Percentiles rank a stretch among this genome's conserved stretches.
phyloP scores from a whole-genome alignment of 2,797 vertebrate genomes.

The Poecilia wingei region DNA sequence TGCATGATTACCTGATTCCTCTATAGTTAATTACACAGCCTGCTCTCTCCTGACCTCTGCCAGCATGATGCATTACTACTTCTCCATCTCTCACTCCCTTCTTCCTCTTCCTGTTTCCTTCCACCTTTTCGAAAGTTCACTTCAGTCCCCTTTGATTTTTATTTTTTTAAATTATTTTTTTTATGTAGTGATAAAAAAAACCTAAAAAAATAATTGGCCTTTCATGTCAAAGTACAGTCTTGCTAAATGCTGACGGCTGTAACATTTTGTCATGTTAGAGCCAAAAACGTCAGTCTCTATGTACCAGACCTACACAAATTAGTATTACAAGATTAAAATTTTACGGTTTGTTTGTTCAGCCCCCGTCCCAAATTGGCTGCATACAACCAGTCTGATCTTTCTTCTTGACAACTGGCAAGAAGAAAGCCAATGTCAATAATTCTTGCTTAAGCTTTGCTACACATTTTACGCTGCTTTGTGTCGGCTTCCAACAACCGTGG shows the following conservation, averaged over 20 bases:
- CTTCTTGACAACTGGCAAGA: too few species aligned
- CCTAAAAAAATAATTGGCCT: neutral
- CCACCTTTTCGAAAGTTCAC: conserved; percentile 61
- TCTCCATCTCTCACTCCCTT: conserved; percentile 51
- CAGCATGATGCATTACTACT: conserved; percentile 74
- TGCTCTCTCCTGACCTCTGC: conserved; percentile 78
- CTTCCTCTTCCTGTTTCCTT: conserved; percentile 11
- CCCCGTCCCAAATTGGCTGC: too few species aligned
- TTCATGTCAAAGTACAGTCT: neutral
- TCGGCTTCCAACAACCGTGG: too few species aligned
- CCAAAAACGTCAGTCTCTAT: neutral
- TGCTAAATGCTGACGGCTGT: neutral
- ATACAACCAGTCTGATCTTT: too few species aligned
- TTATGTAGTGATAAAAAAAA: neutral
- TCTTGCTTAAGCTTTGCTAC: too few species aligned
- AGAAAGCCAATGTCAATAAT: too few species aligned
- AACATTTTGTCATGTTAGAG: neutral
- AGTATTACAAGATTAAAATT: too few species aligned
- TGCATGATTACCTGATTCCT: conserved; percentile 80
- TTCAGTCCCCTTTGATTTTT: conserved; percentile 45
- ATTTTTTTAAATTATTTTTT: too few species aligned
- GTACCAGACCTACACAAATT: too few species aligned
- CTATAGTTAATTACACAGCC: conserved; percentile 79
- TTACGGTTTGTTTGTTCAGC: too few species aligned
- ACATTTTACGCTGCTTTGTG: too few species aligned